Evolutionary conservation across 1,140 invertebrate species (phyloP), one percentile per base, ranked within the genome.

Genomic region (Heterodera carotae): DNA sequence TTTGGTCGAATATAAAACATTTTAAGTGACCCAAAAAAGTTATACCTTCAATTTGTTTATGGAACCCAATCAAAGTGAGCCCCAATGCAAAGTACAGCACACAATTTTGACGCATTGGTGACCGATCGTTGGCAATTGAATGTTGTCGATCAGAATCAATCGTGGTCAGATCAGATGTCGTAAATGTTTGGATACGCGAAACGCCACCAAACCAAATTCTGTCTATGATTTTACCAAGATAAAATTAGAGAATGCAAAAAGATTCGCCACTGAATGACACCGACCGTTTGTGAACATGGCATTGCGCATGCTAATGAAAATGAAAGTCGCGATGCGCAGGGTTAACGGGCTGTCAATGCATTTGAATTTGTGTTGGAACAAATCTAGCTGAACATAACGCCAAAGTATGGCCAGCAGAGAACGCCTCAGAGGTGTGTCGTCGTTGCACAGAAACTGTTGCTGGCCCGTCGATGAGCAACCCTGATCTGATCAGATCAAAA

Each of bases 1-100:
- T 39, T 39, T 10, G 36, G 36, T 39, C 36, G 10, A 39, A 6
- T 10, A 69, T 29, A 69, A n/a, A n/a, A n/a, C n/a, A n/a, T n/a
- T n/a, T n/a, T n/a, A n/a, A n/a, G n/a, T n/a, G n/a, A n/a, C n/a
- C n/a, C n/a, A n/a, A n/a, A n/a, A n/a, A n/a, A n/a, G n/a, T n/a
- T n/a, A n/a, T n/a, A 66, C 62, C 62, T 29, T 66, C 62, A 31
- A 34, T 66, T 22, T 36, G n/a, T n/a, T 31, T 27, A 25, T 34
- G n/a, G 6, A 74, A 74, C n/a, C 48, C 72, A 25, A 74, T 59
- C 64, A 74, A 62, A 29, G 33, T 74, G 27, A 74, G 33, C 31
- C 72, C 72, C 27, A 74, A 56, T 29, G 72, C 43, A 34, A 74
- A 74, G 25, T 74, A 74, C 31, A 5, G 15, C 31, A 64, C 33